A percentile compares a stretch with the other conserved stretches of the same genome.
Conservation (phyloP, 1,140 invertebrate genomes). For the Pseudomyrmex dendroicus region DNA sequence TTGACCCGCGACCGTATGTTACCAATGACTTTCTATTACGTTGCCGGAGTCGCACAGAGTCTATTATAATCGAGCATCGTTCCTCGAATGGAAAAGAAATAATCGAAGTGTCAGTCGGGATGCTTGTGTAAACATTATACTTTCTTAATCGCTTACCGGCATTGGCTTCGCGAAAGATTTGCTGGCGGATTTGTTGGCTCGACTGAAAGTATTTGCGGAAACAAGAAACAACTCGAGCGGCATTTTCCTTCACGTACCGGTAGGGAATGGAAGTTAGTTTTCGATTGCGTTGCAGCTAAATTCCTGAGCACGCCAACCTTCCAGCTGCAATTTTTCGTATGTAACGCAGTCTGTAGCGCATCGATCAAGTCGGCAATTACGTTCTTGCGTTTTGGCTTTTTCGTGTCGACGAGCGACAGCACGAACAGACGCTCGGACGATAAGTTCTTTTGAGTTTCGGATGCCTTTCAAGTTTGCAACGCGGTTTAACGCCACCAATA, state of each 20-base stretch:
- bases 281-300: conserved; percentile 43
- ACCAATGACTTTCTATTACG: conserved; percentile 77
- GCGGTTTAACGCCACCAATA: conserved; percentile 41
- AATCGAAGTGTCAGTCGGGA: conserved; percentile 21
- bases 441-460: conserved; percentile 44
- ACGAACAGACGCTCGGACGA: conserved; percentile 53
- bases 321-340: conserved; percentile 51
- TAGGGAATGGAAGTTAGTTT: conserved; percentile 46
- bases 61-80: conserved; percentile 54
- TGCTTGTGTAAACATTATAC: conserved; percentile 47
- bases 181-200: conserved; percentile 12
- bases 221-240: conserved; percentile 12
- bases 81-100: not conserved
- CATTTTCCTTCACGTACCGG: conserved; percentile 47
- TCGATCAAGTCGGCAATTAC: conserved; percentile 56
- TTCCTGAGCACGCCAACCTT: conserved; percentile 42
- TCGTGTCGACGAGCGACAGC: conserved; percentile 57
- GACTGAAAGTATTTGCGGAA: conserved; percentile 18
- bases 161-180: not conserved
- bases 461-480: conserved; percentile 57
- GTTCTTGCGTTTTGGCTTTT: conserved; percentile 59
- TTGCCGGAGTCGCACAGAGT: conserved; percentile 20
- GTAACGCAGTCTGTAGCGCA: conserved; percentile 54
- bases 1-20: conserved; percentile 75
- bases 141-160: not conserved